Evolutionary conservation across 2,888 invertebrate species (phyloP).

Genomic region (Hartigia nigra): DNA sequence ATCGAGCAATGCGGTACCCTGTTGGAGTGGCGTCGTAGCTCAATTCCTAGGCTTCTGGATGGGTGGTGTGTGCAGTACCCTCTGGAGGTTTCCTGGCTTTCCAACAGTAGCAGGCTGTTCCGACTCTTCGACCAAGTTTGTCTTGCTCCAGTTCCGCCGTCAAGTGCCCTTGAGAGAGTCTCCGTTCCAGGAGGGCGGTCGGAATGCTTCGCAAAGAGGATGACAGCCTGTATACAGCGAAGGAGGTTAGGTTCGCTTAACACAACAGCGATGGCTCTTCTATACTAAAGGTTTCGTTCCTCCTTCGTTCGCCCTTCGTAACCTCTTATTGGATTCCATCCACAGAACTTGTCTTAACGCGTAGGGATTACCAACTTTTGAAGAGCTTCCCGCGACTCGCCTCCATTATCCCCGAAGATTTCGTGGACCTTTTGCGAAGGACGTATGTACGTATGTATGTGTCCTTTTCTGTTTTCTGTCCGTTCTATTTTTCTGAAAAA

Average conservation of each 20-base stretch:
- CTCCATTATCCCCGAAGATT: background rate
- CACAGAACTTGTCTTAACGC: constrained; percentile 31
- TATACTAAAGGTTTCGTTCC: background rate
- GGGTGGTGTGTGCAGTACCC: background rate
- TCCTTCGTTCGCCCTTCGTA: constrained; percentile 27
- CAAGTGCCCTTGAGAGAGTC: constrained; percentile 44
- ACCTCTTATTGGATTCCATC: constrained; percentile 46
- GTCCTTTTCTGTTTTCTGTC: background rate
- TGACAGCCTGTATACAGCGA: constrained; percentile 23
- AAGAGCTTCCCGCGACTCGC: background rate
- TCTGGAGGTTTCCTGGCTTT: constrained; percentile 12
- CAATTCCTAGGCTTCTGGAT: background rate
- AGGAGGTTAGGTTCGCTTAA: constrained; percentile 27
- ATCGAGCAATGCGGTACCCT: constrained; percentile 9
- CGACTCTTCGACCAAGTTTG: constrained; percentile 25
- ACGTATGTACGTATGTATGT: background rate
- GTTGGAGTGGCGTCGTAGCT: background rate
- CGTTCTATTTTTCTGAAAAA: background rate
- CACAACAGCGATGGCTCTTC: constrained; percentile 24
- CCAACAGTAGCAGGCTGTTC: constrained; percentile 6
- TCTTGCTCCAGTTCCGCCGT: constrained; percentile 50
- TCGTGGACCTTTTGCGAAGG: background rate
- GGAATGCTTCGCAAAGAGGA: constrained; percentile 26
- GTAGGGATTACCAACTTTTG: background rate
- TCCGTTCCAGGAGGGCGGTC: background rate